Evolutionary conservation across 2,113 vertebrate species (phyloP), one percentile per base, ranked within the genome.

Genomic region (Salvelinus fontinalis): DNA sequence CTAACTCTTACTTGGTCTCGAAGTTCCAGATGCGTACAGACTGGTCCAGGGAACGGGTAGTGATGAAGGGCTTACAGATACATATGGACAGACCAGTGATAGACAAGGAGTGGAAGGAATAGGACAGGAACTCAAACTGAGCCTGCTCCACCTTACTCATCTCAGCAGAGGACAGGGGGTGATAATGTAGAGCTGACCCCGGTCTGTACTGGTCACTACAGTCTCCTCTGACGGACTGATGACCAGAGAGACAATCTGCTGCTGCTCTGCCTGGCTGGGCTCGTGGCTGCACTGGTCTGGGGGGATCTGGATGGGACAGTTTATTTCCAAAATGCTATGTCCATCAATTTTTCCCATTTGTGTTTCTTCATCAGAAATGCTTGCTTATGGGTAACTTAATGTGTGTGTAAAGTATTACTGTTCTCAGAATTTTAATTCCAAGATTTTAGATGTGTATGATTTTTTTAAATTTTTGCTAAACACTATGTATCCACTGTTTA

Each of bases 21-120:
- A 95, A 97, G 87, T 96, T 96, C 95, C 96, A 97, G 86, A 96
- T 91, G 86, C 94, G 94, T 44, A 97, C 73, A 18, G 95, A 96
- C 82, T 82, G 92, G 87, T 97, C 96, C 87, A 94, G 70, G 18
- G 96, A 96, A 81, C 95, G 96, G 64, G 95, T 95, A 76, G 94
- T 95, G 77, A 96, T 85, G 76, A 96, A 90, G 5, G 96, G 93
- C 81, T 95, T 96, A 75, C 95, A 94, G 74, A 91, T 82, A 80
- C 95, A 96, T 75, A 88, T 87, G 16, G 93, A 92, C 77, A 97
- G 89, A 34, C 95, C 95, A 2, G 94, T 95, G 81, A 97, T 84
- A 0, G 89, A 48, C 60, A 92, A 90, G 0, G 93, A 94, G 87
- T 97, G 96, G 76, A 95, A 79, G 1, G 94, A 91, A 51, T 93